Conservation (phyloP, 2,888 invertebrate genomes). For the Crocallis elinguaria region DNA sequence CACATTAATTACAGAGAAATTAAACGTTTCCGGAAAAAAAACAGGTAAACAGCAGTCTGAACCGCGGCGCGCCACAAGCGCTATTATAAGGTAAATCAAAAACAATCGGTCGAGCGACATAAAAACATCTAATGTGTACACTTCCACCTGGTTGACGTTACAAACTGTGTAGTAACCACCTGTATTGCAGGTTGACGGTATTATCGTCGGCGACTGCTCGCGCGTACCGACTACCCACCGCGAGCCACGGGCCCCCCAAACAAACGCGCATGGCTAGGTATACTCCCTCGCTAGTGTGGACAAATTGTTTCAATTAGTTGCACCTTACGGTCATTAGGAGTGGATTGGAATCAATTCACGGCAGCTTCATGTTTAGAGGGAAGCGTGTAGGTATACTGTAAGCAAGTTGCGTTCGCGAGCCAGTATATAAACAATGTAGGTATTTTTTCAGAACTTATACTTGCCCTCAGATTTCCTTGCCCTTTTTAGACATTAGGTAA, state of each 20-base stretch:
- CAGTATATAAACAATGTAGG: too few relatives aligned
- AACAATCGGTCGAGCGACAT: neutral
- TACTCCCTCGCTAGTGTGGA: slow-evolving; percentile 71
- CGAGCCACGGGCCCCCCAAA: slow-evolving; percentile 71
- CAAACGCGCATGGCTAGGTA: slow-evolving; percentile 70
- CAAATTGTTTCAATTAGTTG: slow-evolving; percentile 47
- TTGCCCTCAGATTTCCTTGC: too few relatives aligned
- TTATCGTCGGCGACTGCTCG: slow-evolving; percentile 71
- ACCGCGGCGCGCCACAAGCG: too few relatives aligned
- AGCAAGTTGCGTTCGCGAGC: neutral
- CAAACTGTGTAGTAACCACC: slow-evolving; percentile 57
- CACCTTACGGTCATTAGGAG: slow-evolving; percentile 9
- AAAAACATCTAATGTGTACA: slow-evolving; percentile 3
- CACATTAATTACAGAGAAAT: too few relatives aligned
- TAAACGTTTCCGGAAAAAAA: too few relatives aligned
- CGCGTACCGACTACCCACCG: slow-evolving; percentile 67
- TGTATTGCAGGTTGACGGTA: slow-evolving; percentile 70
- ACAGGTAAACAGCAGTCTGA: too few relatives aligned
- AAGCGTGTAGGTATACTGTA: too few relatives aligned
- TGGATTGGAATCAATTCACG: neutral
- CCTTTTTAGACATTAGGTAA: too few relatives aligned
- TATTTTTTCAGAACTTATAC: too few relatives aligned
- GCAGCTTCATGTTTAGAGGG: neutral
- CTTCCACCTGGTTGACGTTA: slow-evolving; percentile 33
- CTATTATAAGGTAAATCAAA: too few relatives aligned